Percentiles rank a stretch among this genome's conserved stretches.
These are phyloP conservation scores for Alsophila aescularia DNA, from an alignment of 2,888 invertebrate species.

Conservation along the genomic window DNA sequence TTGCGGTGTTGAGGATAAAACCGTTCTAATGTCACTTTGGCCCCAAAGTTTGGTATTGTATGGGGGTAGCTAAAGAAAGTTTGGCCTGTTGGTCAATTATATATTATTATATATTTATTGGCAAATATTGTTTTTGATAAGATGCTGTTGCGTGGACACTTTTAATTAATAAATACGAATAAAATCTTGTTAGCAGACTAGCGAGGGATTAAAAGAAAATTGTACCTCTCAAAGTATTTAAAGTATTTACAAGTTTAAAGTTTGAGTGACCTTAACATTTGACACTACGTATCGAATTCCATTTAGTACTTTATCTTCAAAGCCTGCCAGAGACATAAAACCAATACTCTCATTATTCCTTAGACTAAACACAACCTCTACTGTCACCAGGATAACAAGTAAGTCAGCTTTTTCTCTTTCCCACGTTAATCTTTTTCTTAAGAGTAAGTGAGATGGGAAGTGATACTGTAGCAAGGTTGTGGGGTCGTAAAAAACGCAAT, in stretches of 20 bases:
- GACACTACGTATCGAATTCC: no score
- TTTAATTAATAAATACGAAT: no score
- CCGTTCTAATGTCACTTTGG: conserved; percentile 16
- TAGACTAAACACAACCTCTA: conserved; percentile 20
- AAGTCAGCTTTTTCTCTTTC: conserved; percentile 20
- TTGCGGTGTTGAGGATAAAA: conserved; percentile 9
- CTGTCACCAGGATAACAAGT: conserved; percentile 18
- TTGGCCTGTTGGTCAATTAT: no score
- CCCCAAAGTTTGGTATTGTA: not conserved
- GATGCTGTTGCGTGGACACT: no score
- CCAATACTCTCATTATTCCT: conserved; percentile 8
- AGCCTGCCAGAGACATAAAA: conserved; percentile 2
- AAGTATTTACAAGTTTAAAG: no score
- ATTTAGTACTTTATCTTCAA: conserved; percentile 1
- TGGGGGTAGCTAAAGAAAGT: not conserved
- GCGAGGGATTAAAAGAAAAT: no score
- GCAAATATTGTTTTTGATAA: no score
- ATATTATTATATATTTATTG: no score
- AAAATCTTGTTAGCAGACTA: no score
- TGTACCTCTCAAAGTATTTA: no score
- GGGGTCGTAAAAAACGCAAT: conserved; percentile 64
- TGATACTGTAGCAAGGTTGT: conserved; percentile 20
- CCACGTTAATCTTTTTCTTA: conserved; percentile 8
- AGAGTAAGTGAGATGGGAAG: conserved; percentile 8
- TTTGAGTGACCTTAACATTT: no score